These are phyloP conservation scores for Novumbra hubbsi DNA, from an alignment of 2,797 vertebrate species.

Conservation along the genomic window DNA sequence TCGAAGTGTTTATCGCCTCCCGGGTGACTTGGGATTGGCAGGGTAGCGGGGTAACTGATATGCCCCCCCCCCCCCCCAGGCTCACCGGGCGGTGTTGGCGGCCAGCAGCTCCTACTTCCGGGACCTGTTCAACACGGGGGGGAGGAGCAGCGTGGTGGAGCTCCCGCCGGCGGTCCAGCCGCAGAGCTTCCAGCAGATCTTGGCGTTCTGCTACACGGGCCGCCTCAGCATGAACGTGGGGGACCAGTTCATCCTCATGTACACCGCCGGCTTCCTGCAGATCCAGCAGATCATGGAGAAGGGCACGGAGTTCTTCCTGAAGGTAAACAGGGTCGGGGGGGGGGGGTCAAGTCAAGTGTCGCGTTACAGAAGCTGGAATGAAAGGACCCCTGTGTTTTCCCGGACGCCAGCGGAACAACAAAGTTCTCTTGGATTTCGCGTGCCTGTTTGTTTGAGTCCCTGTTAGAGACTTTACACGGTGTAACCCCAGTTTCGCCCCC, in stretches of 20 bases:
- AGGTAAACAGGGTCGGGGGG: constrained; percentile 70
- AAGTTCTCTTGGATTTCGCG: too few relatives aligned
- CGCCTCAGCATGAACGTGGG: constrained; percentile 96
- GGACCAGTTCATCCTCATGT: constrained; percentile 95
- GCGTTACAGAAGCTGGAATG: too few relatives aligned
- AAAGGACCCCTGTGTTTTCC: too few relatives aligned
- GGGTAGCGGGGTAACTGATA: too few relatives aligned
- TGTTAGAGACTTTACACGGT: too few relatives aligned
- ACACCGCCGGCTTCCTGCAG: constrained; percentile 95
- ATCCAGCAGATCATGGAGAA: constrained; percentile 99
- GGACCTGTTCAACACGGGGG: constrained; percentile 89
- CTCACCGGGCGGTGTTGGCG: constrained; percentile 91
- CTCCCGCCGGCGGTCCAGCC: constrained; percentile 92
- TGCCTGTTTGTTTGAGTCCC: too few relatives aligned
- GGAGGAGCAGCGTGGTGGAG: constrained; percentile 85
- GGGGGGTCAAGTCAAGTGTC: constrained; percentile 25
- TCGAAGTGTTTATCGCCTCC: too few relatives aligned
- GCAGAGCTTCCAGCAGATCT: constrained; percentile 97
- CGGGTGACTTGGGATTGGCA: too few relatives aligned
- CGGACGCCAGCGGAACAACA: too few relatives aligned
- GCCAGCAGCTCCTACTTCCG: constrained; percentile 98
- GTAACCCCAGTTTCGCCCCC: too few relatives aligned
- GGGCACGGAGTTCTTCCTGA: constrained; percentile 96
- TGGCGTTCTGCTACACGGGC: constrained; percentile 95
- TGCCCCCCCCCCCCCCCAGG: constrained; percentile 51